Base-by-base conservation (phyloP, 2,888 invertebrate genomes). In the Sepiola atlantica region DNA sequence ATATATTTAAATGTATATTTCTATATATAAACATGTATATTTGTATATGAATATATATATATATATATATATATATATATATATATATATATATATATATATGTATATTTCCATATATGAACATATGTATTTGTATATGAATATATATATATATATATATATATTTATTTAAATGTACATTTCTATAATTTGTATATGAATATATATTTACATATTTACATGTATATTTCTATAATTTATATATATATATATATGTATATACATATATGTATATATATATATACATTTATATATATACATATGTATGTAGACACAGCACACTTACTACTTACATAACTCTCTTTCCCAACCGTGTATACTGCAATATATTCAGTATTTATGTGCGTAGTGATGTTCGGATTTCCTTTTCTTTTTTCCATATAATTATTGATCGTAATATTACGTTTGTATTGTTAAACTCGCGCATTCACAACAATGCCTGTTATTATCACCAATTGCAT, bases 351-450 rank as follows among this genome's bases (percentile, higher is more conserved):
- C 16, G n/a, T n/a, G 77, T 77, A n/a, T n/a, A 77, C n/a, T 77
- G 12, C n/a, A 77, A 77, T 77, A n/a, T 77, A 77, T n/a, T 77
- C 77, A n/a, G 18, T 45, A 45, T 45, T 45, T 45, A 45, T 45
- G 45, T 45, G 45, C 45, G 45, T 45, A 45, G 4, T 8, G 45
- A 45, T 77, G 77, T n/a, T 77, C 28, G 14, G 1, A 14, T 18
- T n/a, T n/a, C n/a, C n/a, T n/a, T 77, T 57, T 57, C 24, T n/a
- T 77, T n/a, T 77, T 14, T 77, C n/a, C 16, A 45, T 8, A 77
- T 77, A 77, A 77, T 77, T 77, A 77, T 77, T 77, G 77, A 77
- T 77, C 77, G 14, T n/a, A 77, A 77, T 77, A 77, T 77, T n/a
- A 77, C n/a, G 77, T n/a, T 77, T 77, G 77, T n/a, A 77, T 77